Evolutionary conservation across 1,140 invertebrate genomes (phyloP).

Genomic region (Leptonema lineaticorne): DNA sequence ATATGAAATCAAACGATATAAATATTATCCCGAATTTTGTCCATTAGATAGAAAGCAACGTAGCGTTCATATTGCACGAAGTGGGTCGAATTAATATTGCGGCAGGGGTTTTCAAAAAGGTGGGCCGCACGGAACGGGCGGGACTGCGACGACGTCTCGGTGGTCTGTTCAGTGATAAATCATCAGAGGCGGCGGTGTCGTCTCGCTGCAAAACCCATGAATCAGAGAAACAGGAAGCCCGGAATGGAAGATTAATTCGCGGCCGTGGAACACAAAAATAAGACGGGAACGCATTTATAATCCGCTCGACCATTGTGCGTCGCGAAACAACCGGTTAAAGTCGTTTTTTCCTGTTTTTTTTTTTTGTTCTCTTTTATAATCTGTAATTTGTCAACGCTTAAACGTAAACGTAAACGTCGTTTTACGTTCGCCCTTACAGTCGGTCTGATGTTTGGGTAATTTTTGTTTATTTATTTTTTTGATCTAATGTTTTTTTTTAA

Average conservation of each 20-base stretch:
- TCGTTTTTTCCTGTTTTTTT: no score
- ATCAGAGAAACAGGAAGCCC: slow-evolving; percentile 39
- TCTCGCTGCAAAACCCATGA: slow-evolving; percentile 37
- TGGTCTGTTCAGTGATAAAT: slow-evolving; percentile 36
- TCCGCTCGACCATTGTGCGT: no score
- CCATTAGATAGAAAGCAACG: background rate
- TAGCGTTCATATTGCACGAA: background rate
- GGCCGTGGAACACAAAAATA: slow-evolving; percentile 33
- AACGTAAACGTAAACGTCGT: no score
- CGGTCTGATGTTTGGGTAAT: no score
- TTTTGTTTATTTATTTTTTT: no score
- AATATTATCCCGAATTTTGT: no score
- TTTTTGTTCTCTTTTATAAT: no score
- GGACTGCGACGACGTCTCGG: slow-evolving; percentile 22
- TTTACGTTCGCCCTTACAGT: no score
- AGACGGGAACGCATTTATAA: slow-evolving; percentile 16
- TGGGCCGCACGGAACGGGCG: background rate
- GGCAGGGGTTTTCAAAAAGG: background rate
- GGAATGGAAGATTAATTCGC: slow-evolving; percentile 35
- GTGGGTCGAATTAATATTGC: slow-evolving; percentile 31
- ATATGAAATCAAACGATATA: no score
- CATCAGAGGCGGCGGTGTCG: slow-evolving; percentile 34
- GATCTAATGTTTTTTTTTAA: no score
- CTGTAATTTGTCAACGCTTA: no score
- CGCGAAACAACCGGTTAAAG: no score